These are phyloP conservation scores for Gandaritis pyraliata DNA, from an alignment of 2,888 invertebrate genomes.

Conservation along the genomic window DNA sequence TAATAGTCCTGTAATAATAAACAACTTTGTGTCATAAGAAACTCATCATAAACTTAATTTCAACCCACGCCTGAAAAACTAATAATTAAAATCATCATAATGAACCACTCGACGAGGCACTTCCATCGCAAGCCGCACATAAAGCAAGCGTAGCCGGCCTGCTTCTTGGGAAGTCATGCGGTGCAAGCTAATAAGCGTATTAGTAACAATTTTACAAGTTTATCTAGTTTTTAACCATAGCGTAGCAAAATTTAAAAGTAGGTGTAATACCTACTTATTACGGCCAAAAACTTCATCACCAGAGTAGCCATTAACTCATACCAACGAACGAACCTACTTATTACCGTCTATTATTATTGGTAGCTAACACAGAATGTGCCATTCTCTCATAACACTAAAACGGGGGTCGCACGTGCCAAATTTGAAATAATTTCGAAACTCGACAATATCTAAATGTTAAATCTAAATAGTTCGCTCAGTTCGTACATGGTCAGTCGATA, in stretches of 20 bases:
- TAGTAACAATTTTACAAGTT: no score
- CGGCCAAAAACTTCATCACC: no score
- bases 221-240: no score
- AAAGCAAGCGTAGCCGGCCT: neutral
- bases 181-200: neutral
- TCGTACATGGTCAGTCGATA: slow-evolving; percentile 59
- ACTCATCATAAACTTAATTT: slow-evolving; percentile 77
- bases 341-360: no score
- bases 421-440: slow-evolving; percentile 39
- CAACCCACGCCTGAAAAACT: slow-evolving; percentile 72
- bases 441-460: slow-evolving; percentile 41
- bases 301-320: no score
- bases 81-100: slow-evolving; percentile 49
- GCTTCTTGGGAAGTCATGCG: neutral
- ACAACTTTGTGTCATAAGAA: slow-evolving; percentile 73
- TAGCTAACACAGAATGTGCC: no score
- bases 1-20: slow-evolving; percentile 75
- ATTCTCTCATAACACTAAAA: no score
- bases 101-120: slow-evolving; percentile 3
- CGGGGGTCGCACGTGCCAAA: slow-evolving; percentile 16
- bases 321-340: no score
- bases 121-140: slow-evolving; percentile 6
- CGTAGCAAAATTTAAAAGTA: no score
- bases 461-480: slow-evolving; percentile 43
- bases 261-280: no score